phyloP scores from a whole-genome alignment of 1,140 invertebrate genomes.

The Neelides sp. region DNA sequence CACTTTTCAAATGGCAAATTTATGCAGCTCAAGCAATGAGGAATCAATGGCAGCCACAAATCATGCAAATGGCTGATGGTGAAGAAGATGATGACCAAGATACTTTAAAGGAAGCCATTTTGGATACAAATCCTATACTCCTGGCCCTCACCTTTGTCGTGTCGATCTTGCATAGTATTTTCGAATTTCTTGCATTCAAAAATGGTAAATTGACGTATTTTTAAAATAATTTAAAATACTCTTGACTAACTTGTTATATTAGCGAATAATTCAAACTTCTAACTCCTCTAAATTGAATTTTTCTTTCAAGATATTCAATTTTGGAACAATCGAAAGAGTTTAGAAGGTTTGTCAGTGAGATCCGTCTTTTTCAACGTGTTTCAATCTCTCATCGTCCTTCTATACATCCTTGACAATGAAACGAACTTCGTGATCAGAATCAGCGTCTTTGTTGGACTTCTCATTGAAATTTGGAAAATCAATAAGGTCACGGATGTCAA shows the following conservation, averaged over 20 bases:
- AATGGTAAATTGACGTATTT: slow-evolving; percentile 54
- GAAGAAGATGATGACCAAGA: slow-evolving; percentile 86
- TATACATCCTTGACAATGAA: slow-evolving; percentile 97
- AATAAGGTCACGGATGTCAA: slow-evolving; percentile 86
- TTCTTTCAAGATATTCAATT: slow-evolving; percentile 89
- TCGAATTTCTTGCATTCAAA: slow-evolving; percentile 98
- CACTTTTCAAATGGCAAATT: slow-evolving; percentile 94
- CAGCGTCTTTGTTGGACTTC: slow-evolving; percentile 78
- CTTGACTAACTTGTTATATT: not conserved
- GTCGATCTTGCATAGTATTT: slow-evolving; percentile 90
- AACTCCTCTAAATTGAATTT: slow-evolving; percentile 25
- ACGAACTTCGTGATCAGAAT: slow-evolving; percentile 91
- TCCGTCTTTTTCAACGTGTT: slow-evolving; percentile 99
- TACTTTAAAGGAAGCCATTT: slow-evolving; percentile 85
- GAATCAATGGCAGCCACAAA: slow-evolving; percentile 51
- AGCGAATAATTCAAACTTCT: not conserved
- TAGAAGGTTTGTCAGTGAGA: slow-evolving; percentile 93
- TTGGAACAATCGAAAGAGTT: slow-evolving; percentile 92
- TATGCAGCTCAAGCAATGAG: slow-evolving; percentile 84
- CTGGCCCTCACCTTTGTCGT: slow-evolving; percentile 81
- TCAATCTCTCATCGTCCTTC: slow-evolving; percentile 82
- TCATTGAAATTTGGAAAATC: slow-evolving; percentile 99
- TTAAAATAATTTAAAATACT: not conserved
- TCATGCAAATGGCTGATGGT: slow-evolving; percentile 47
- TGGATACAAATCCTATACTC: slow-evolving; percentile 94